Evolutionary conservation across 2,113 vertebrate species (phyloP), one percentile per base, ranked within the genome.

Genomic region (Ptyas mucosa): DNA sequence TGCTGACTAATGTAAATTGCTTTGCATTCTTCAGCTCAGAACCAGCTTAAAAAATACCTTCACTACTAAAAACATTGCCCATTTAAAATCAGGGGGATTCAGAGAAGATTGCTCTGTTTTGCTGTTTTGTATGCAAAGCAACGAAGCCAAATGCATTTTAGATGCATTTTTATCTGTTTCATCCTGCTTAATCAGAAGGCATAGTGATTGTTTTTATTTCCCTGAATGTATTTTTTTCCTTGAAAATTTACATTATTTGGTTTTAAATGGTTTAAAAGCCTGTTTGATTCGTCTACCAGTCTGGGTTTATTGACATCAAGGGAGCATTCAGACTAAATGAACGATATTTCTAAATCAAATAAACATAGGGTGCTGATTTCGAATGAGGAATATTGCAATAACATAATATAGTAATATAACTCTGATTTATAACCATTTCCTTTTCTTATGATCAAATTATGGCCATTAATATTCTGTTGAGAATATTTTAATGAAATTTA

Each of bases 231-330:
- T 91, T 91, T 86, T 69, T 54, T 69, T 49, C 53, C 75, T 89
- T 90, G 55, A 53, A 89, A 86, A 91, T 91, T 86, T 89, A 89
- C 90, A 85, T 89, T 89, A 58, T 87, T 93, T 20, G 61, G 20
- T 61, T 93, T 91, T 93, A 91, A 93, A 93, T 89, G 69, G 69
- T 61, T 89, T 93, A 91, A 86, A 85, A 89, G 57, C 69, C 26
- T 46, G 11, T 91, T 91, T 89, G 24, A 89, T 91, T 91, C 54
- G 46, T 91, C 29, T 91, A 91, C 75, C 23, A 61, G 34, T 93
- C 90, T 55, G 55, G 21, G 49, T 86, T 91, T 89, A 91, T 34
- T 55, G 69, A 89, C 69, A 91, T 64, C 69, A 91, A 54, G 55
- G 75, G 90, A 85, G 46, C 24, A 64, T 86, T 93, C 87, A 89